Evolutionary conservation across 2,888 invertebrate species (phyloP), one percentile per base, ranked within the genome.

Genomic region (Euphydryas editha): DNA sequence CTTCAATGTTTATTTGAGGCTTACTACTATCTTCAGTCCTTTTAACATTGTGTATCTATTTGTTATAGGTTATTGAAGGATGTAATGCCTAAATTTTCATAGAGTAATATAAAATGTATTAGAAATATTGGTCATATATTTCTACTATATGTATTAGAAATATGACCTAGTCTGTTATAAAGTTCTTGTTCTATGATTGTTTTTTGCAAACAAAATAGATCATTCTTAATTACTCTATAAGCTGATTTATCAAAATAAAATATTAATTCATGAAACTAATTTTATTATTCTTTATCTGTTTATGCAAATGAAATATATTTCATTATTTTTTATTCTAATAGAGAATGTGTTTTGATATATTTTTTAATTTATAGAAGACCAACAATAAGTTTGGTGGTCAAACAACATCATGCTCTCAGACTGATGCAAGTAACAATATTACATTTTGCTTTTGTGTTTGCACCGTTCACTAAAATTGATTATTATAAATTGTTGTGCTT

Each of bases 371-470:
- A 81, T 92, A 92, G 92, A 92, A 88, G 91, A 90, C 76, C 92
- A 92, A 86, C 92, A 92, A 82, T 92, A 90, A 86, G 80, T 80
- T 83, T 78, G 82, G 82, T 83, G 87, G 79, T 82, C 81, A 81
- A 78, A 81, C 78, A 73, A 80, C 81, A 76, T 81, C 83, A 87
- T 86, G 86, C 90, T 87, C 91, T 89, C 85, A 90, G 85, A 88
- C 83, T 90, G 89, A 92, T 85, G 91, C 92, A 92, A 92, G 92
- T 92, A 92, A 91, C 83, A 80, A 65, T 77, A 81, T 84, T 84
- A 84, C 76, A 81, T 85, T 81, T 80, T 77, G 88, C 88, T 89
- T 90, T 77, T 87, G 84, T 87, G 85, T 82, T 73, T 81, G 81
- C 81, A 86, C 81, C 69, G 69, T 75, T 76, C 77, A 77, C 79